These are phyloP conservation scores for Montipora capitata DNA, from an alignment of 92 coral and sea anemone genomes.

Conservation along the genomic window DNA sequence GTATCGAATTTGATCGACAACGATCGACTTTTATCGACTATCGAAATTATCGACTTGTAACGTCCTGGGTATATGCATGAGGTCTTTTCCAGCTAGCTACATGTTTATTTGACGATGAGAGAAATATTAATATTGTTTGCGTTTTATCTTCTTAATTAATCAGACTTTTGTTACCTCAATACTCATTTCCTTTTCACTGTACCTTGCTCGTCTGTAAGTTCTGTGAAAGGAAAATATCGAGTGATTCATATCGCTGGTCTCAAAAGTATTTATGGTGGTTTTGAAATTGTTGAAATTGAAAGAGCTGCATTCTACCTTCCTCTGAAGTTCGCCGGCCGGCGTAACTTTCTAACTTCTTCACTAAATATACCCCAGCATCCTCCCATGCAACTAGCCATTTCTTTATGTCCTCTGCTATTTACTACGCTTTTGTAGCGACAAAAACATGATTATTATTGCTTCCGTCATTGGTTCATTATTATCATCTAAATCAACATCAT, in stretches of 20 bases:
- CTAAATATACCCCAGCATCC: conserved; percentile 93
- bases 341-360: conserved; percentile 81
- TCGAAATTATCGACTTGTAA: no score
- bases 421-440: no score
- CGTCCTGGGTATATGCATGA: no score
- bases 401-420: not conserved
- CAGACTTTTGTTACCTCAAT: conserved; percentile 74
- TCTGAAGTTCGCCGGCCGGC: conserved; percentile 82
- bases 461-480: not conserved
- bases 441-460: not conserved
- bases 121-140: not conserved
- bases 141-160: not conserved
- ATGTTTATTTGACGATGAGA: no score
- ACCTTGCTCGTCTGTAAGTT: conserved; percentile 82
- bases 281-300: no score
- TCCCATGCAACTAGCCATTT: conserved; percentile 86
- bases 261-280: no score
- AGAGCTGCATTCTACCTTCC: conserved; percentile 66
- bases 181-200: conserved; percentile 82
- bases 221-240: conserved; percentile 24
- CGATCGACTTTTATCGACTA: no score
- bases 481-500: conserved; percentile 12
- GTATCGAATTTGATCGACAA: no score
- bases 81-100: no score
- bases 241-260: not conserved